phyloP scores from a whole-genome alignment of 2,113 vertebrate species.

The Pachyramphus minor region DNA sequence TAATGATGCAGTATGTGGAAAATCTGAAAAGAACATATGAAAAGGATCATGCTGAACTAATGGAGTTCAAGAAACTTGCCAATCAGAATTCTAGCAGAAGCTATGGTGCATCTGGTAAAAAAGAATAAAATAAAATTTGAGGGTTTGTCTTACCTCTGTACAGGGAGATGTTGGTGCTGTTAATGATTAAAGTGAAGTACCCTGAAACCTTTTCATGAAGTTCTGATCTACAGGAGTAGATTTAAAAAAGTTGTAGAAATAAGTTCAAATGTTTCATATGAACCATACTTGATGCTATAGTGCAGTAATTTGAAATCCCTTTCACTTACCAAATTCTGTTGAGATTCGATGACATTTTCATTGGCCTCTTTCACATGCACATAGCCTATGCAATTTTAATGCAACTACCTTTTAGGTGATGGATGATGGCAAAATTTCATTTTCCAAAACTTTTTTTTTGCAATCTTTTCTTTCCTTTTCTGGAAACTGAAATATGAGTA shows the following conservation, averaged over 20 bases:
- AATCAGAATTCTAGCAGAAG: constrained; percentile 95
- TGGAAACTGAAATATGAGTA: neutral
- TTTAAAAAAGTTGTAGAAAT: neutral
- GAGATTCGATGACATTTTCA: neutral
- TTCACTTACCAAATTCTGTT: neutral
- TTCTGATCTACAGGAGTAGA: neutral
- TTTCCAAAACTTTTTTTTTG: neutral
- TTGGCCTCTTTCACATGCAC: neutral
- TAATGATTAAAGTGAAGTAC: neutral
- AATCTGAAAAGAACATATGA: constrained; percentile 96
- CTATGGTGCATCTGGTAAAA: constrained; percentile 84
- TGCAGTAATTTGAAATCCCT: neutral
- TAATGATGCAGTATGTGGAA: constrained; percentile 99
- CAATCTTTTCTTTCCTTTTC: neutral
- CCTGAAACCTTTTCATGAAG: neutral
- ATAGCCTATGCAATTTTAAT: neutral
- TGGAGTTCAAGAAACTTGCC: constrained; percentile 96
- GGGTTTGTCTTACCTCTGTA: neutral
- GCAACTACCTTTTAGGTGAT: neutral
- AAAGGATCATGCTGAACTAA: constrained; percentile 95
- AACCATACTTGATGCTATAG: neutral
- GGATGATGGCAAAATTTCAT: neutral
- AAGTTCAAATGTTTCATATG: neutral
- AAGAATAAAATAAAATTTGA: constrained; percentile 18
- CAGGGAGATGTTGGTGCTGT: neutral